Percentiles rank a stretch among this genome's conserved stretches.
phyloP scores from a whole-genome alignment of 2,113 vertebrate species.

The Sceloporus undulatus region DNA sequence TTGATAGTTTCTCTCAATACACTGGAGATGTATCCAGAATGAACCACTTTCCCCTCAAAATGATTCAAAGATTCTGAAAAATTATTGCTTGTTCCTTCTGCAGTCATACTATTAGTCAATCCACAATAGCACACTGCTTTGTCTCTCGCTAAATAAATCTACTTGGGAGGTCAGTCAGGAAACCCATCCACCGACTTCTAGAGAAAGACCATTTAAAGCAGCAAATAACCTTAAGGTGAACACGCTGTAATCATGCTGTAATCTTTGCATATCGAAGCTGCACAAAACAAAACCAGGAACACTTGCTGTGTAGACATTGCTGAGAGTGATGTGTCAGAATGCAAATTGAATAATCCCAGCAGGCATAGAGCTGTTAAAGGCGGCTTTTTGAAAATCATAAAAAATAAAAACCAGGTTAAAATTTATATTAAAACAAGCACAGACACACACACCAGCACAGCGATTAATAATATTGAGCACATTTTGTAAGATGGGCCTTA shows the following conservation, averaged over 20 bases:
- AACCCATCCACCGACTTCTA: background rate
- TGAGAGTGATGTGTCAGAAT: background rate
- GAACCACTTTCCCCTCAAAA: background rate
- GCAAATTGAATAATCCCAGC: background rate
- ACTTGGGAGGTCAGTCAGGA: background rate
- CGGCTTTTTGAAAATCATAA: background rate
- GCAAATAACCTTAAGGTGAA: background rate
- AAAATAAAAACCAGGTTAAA: no score
- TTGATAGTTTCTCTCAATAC: no score
- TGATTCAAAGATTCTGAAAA: background rate
- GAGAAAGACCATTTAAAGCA: background rate
- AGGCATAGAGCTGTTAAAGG: background rate
- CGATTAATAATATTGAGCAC: no score
- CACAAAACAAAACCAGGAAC: background rate
- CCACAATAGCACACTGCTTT: background rate
- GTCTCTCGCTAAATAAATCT: background rate
- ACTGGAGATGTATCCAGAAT: no score
- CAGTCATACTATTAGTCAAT: background rate
- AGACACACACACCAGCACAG: no score
- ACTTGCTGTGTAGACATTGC: conserved; percentile 4
- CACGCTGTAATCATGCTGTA: background rate
- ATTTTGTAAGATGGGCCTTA: no score
- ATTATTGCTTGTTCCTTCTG: background rate
- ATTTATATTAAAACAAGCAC: no score
- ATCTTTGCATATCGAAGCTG: background rate